These are phyloP conservation scores for Copidosoma floridanum DNA, from an alignment of 1,140 invertebrate species.

Conservation along the genomic window DNA sequence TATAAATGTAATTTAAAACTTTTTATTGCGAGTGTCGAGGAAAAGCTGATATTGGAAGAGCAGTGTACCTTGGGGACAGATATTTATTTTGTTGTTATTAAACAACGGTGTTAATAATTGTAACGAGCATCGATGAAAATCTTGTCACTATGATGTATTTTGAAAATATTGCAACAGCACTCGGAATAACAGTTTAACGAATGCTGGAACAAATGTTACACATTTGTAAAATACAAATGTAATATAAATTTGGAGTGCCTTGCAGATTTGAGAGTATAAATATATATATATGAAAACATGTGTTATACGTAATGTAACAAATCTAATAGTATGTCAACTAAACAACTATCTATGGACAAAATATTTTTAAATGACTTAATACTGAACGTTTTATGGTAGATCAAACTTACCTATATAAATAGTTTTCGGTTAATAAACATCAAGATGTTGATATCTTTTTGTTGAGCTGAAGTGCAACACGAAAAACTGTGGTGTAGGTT, in stretches of 20 bases:
- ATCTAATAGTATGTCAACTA: constrained; percentile 29
- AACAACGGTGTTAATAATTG: constrained; percentile 3
- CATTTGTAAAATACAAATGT: constrained; percentile 57
- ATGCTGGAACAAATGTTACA: constrained; percentile 32
- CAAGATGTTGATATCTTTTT: constrained; percentile 18
- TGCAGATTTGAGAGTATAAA: constrained; percentile 45
- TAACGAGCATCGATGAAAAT: constrained; percentile 6
- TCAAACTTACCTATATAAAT: constrained; percentile 16
- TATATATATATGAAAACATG: constrained; percentile 36
- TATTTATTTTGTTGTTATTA: constrained; percentile 7
- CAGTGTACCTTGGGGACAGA: neutral
- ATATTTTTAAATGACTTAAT: constrained; percentile 36
- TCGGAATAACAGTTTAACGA: constrained; percentile 12
- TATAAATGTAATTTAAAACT: constrained; percentile 7
- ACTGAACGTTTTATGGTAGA: constrained; percentile 26
- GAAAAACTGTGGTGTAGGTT: constrained; percentile 23
- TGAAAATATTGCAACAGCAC: constrained; percentile 25
- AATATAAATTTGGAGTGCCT: constrained; percentile 56
- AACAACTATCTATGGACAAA: constrained; percentile 21
- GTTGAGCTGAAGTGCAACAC: constrained; percentile 11
- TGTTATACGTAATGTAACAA: constrained; percentile 19
- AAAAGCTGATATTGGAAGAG: constrained; percentile 1
- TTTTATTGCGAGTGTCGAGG: constrained; percentile 1
- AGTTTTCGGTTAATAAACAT: constrained; percentile 17
- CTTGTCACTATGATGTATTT: constrained; percentile 23